Base-by-base conservation (phyloP, 2,113 vertebrate species). In the Girardinichthys multiradiatus region DNA sequence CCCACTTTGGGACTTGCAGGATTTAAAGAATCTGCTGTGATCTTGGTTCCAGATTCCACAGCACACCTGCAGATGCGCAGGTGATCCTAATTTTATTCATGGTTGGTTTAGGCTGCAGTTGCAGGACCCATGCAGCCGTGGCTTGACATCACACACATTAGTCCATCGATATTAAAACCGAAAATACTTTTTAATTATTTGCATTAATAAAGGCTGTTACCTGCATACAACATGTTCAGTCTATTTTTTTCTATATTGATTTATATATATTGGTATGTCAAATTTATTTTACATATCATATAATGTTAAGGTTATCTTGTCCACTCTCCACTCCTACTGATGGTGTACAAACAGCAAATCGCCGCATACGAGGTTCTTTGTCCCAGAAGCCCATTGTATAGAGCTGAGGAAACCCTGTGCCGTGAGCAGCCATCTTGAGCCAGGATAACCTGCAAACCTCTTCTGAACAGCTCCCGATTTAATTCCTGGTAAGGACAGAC, bases 401-500 rank as follows among this genome's bases (percentile, higher is more conserved):
- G 81, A 93, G 95, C 91, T 90, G 94, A 95, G 96, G 96, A 96
- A 96, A 95, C 95, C 96, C 96, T 95, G 96, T 95, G 93, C 85
- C 78, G 86, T 68, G 78, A 77, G 92, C 94, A 79, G 93, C 97
- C 97, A 98, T 98, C 95, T 98, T 88, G 90, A 90, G 89, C 85
- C 94, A 90, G 94, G 93, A 93, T 89, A 94, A 94, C 90, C 93
- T 90, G 92, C 90, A 87, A 78, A 89, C 85, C 89, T 86, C 80
- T 54, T 83, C 84, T 72, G 72, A 86, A 71, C 79, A 88, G 84
- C 86, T 87, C 76, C 76, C 84, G 71, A 79, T 69, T 58, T 72
- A 29, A 87, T 77, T 76, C 45, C 86, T 79, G 93, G 94, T 94
- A 89, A 94, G 92, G 45, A 69, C 60, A 37, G 14, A 48, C 26